Percentiles rank a stretch among this genome's conserved stretches.
Conservation (phyloP, 2,888 invertebrate species). For the Dynastes hyllus region DNA sequence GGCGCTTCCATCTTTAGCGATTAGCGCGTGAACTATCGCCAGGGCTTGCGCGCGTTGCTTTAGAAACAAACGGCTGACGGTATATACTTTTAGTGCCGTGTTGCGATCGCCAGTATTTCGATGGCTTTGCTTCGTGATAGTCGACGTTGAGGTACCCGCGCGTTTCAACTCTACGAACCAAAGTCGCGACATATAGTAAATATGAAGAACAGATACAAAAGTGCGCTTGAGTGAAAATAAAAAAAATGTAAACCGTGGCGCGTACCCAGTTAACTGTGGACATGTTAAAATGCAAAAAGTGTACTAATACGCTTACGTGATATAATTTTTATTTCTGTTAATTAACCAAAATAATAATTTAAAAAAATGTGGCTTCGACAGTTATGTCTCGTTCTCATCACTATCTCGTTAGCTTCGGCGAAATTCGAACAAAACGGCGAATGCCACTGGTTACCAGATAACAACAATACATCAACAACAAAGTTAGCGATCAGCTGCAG, state of each 20-base stretch:
- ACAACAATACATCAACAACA: slow-evolving; percentile 72
- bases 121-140: slow-evolving; percentile 59
- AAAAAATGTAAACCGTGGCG: background rate
- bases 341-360: background rate
- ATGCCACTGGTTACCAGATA: slow-evolving; percentile 71
- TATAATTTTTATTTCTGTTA: slow-evolving; percentile 59
- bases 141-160: slow-evolving; percentile 40
- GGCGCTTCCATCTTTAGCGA: slow-evolving; percentile 68
- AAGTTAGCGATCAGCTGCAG: slow-evolving; percentile 77
- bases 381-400: slow-evolving; percentile 67
- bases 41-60: slow-evolving; percentile 66
- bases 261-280: background rate
- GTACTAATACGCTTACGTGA: background rate
- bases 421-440: slow-evolving; percentile 68
- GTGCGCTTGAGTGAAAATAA: background rate
- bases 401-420: slow-evolving; percentile 65
- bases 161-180: slow-evolving; percentile 51
- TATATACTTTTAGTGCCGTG: slow-evolving; percentile 67
- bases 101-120: slow-evolving; percentile 65
- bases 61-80: slow-evolving; percentile 39
- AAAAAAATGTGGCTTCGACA: slow-evolving; percentile 73
- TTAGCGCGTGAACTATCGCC: slow-evolving; percentile 74
- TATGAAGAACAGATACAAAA: slow-evolving; percentile 33
- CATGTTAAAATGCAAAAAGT: slow-evolving; percentile 49
- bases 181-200: slow-evolving; percentile 69